Conservation (phyloP, 2,113 vertebrate species). For the Callocephalon fimbriatum region DNA sequence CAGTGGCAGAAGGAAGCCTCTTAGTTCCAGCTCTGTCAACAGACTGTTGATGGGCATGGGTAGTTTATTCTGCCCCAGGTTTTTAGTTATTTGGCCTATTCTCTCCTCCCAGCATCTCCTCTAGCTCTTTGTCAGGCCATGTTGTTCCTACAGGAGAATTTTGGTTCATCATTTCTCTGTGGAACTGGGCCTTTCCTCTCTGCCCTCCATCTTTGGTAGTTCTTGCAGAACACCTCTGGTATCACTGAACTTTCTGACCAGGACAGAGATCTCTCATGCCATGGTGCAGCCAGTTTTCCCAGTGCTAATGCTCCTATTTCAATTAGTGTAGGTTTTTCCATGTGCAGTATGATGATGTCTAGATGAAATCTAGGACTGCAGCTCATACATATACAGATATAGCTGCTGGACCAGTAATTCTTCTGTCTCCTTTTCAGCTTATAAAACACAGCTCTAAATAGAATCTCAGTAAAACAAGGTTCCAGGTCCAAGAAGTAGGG, state of each 20-base stretch:
- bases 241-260: neutral
- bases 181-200: neutral
- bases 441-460: neutral
- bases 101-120: neutral
- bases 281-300: neutral
- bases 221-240: neutral
- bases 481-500: neutral
- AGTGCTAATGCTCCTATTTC: neutral
- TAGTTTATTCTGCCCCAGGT: neutral
- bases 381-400: neutral
- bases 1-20: neutral
- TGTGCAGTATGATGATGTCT: neutral
- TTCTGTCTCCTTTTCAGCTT: neutral
- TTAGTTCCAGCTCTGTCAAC: neutral
- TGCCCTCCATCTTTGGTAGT: neutral
- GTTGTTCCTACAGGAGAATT: neutral
- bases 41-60: neutral
- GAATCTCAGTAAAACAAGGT: neutral
- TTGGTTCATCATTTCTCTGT: neutral
- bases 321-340: neutral
- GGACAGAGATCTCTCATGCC: neutral
- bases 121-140: neutral
- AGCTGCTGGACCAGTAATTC: slow-evolving; percentile 20
- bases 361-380: neutral
- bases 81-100: neutral